Base-by-base conservation (phyloP, 2,888 invertebrate genomes). In the Lasioglossum leucozonium region DNA sequence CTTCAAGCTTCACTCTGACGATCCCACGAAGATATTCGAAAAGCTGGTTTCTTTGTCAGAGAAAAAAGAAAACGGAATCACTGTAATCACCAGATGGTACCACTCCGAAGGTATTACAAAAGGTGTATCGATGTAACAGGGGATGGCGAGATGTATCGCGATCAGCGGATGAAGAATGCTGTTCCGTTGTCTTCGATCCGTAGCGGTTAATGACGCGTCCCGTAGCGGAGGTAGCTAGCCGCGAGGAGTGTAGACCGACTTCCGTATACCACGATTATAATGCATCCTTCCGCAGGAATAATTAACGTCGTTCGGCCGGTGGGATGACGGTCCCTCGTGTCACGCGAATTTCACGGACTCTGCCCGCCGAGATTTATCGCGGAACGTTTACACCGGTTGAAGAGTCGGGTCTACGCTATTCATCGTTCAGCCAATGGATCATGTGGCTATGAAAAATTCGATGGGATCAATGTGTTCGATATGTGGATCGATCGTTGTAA, bases 331-430 rank as follows among this genome's bases (percentile, higher is more conserved):
- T 87, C 86, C 81, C 83, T 79, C 72, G 88, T 72, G 86, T 85
- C 77, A 85, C 77, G 40, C 78, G 74, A 84, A 87, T 86, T 86
- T 84, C 84, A 85, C 81, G 85, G 74, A 79, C 75, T 67, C 72
- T 69, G 79, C 82, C 58, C 69, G 58, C 83, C 26, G 83, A 81
- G 86, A 89, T 89, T 89, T 88, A 89, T 85, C 89, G 76, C 78
- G 77, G 79, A 80, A 30, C 85, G 88, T 81, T 89, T 79, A 69
- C 79, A 40, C 69, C 22, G 40, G 69, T 51, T 22, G 67, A 80
- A 83, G 69, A 82, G 77, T 67, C 74, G 51, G 34, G 75, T 13
- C 37, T 42, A 40, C 42, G 75, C 16, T 42, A 55, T 84, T 73
- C 75, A 37, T 34, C 44, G 65, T 18, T 37, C 44, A 13, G 10